Conservation (phyloP, 2,797 vertebrate species). For the Brotula barbata region DNA sequence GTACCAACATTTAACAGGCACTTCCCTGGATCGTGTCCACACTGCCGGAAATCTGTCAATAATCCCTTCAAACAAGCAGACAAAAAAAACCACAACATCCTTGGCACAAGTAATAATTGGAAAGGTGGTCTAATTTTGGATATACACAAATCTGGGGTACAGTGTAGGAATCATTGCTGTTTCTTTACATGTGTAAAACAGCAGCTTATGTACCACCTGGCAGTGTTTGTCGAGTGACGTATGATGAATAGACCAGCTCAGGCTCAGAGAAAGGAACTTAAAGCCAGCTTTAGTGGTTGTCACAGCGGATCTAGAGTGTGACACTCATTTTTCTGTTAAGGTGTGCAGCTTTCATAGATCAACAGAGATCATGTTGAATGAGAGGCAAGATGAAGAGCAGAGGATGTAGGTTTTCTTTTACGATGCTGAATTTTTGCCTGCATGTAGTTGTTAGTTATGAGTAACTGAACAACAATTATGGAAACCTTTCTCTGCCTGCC, state of each 20-base stretch:
- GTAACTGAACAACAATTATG: not conserved
- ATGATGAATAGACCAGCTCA: slow-evolving; percentile 32
- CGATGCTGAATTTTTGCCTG: no score
- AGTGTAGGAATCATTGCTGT: slow-evolving; percentile 40
- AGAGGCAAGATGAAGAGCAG: no score
- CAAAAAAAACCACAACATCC: no score
- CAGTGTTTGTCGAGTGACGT: slow-evolving; percentile 19
- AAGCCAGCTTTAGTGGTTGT: slow-evolving; percentile 46
- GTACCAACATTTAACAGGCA: no score
- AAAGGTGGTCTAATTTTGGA: no score
- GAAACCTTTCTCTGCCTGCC: not conserved
- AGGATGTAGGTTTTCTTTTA: no score
- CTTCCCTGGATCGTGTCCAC: no score
- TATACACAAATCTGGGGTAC: slow-evolving; percentile 37
- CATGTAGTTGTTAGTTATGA: no score
- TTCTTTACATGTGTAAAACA: slow-evolving; percentile 56
- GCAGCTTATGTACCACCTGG: slow-evolving; percentile 57
- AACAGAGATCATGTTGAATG: not conserved
- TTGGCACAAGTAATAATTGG: no score
- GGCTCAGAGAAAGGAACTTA: slow-evolving; percentile 45
- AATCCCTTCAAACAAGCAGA: no score
- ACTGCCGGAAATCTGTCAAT: no score
- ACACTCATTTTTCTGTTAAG: slow-evolving; percentile 50
- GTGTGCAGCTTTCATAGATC: slow-evolving; percentile 17
- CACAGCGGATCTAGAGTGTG: slow-evolving; percentile 30